Percentiles rank a stretch among this genome's conserved stretches.
Conservation (phyloP, 2,888 invertebrate genomes). For the Diarsia mendica region DNA sequence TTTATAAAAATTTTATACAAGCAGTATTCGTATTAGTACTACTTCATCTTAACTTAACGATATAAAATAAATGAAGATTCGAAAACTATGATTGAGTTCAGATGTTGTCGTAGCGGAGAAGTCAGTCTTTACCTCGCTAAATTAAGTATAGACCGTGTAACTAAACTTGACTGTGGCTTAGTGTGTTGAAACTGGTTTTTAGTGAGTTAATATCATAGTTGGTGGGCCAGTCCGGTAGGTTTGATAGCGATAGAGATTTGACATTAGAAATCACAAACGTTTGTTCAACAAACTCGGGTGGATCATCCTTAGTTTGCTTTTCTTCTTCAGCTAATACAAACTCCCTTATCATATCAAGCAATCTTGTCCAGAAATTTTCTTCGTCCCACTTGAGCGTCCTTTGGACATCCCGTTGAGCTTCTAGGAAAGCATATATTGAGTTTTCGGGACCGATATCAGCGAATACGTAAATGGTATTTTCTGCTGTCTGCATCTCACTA, state of each 20-base stretch:
- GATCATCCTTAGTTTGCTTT: conserved; percentile 41
- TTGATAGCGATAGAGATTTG: conserved; percentile 72
- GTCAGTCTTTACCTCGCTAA: conserved; percentile 89
- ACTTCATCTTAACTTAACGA: conserved; percentile 60
- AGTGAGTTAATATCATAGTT: conserved; percentile 74
- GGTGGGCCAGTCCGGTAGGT: conserved; percentile 74
- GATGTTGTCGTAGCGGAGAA: conserved; percentile 79
- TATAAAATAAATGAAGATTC: conserved; percentile 64
- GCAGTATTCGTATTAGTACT: conserved; percentile 70
- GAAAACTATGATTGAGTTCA: conserved; percentile 69
- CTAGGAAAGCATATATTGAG: conserved; percentile 85
- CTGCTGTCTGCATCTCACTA: conserved; percentile 82
- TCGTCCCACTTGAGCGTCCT: conserved; percentile 83
- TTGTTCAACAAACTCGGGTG: conserved; percentile 54
- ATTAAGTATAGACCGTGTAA: conserved; percentile 74
- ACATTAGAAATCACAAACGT: conserved; percentile 60
- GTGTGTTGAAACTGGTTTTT: conserved; percentile 75
- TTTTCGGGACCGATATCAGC: conserved; percentile 84
- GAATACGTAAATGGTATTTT: conserved; percentile 83
- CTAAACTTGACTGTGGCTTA: conserved; percentile 84
- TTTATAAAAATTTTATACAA: conserved; percentile 79
- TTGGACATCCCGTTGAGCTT: conserved; percentile 81
- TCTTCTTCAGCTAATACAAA: conserved; percentile 49
- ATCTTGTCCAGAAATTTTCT: conserved; percentile 81
- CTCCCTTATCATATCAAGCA: conserved; percentile 73